phyloP scores from a whole-genome alignment of 2,888 invertebrate species.

The Rhagium mordax region DNA sequence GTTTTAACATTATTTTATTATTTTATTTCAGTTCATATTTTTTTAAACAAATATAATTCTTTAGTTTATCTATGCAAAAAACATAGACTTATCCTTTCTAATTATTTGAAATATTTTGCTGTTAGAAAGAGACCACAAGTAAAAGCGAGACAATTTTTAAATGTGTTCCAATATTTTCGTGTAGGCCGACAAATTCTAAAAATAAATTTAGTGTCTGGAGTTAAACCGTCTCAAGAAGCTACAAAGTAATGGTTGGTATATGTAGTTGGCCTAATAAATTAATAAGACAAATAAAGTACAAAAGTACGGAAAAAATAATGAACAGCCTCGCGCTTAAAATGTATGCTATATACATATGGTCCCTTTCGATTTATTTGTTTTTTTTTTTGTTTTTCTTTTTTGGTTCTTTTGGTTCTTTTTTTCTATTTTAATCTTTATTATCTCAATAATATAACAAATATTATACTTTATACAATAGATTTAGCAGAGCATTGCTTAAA shows the following conservation, averaged over 20 bases:
- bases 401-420: constrained; percentile 63
- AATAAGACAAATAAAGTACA: constrained; percentile 18
- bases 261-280: constrained; percentile 1
- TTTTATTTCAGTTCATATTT: no score
- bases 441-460: constrained; percentile 72
- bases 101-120: constrained; percentile 22
- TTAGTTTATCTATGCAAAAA: neutral
- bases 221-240: constrained; percentile 8
- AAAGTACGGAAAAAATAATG: constrained; percentile 10
- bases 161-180: constrained; percentile 7
- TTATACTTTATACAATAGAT: constrained; percentile 67
- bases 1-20: no score
- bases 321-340: constrained; percentile 11
- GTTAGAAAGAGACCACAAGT: constrained; percentile 45
- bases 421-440: constrained; percentile 63
- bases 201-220: constrained; percentile 41
- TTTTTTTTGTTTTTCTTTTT: constrained; percentile 68
- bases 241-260: neutral
- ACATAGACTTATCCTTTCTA: neutral
- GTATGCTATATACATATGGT: constrained; percentile 55
- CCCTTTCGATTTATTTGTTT: constrained; percentile 61
- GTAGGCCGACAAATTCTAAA: constrained; percentile 38
- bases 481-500: constrained; percentile 48
- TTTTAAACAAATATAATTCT: neutral
- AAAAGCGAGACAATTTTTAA: constrained; percentile 15